phyloP scores from a whole-genome alignment of 2,888 invertebrate species.

The Catocala sponsa region DNA sequence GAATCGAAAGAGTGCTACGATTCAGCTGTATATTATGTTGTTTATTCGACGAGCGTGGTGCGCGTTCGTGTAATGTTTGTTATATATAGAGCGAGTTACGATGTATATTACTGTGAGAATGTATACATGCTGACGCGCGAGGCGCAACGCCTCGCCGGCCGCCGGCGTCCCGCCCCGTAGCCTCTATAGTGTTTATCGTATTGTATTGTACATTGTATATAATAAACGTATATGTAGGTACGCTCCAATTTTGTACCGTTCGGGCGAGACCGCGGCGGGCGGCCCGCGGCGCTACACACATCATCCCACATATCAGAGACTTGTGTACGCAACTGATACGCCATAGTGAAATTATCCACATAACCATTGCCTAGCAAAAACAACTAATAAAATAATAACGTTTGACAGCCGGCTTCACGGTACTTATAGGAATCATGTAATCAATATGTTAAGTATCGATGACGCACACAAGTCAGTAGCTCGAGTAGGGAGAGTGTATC shows the following conservation, averaged over 20 bases:
- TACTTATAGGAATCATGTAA: conserved; percentile 15
- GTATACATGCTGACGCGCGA: conserved; percentile 78
- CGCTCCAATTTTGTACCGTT: conserved; percentile 79
- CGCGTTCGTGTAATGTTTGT: conserved; percentile 81
- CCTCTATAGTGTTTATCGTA: conserved; percentile 78
- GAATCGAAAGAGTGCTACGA: conserved; percentile 84
- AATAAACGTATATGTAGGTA: conserved; percentile 82
- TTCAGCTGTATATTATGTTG: conserved; percentile 86
- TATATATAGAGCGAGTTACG: conserved; percentile 85
- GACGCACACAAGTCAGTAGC: conserved; percentile 81
- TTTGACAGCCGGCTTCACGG: conserved; percentile 10
- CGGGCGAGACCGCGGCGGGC: conserved; percentile 72
- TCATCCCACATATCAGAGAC: conserved; percentile 87
- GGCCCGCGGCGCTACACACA: conserved; percentile 81
- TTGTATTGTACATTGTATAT: conserved; percentile 87
- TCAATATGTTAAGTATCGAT: conserved; percentile 57
- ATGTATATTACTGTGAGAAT: conserved; percentile 87
- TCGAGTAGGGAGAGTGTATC: conserved; percentile 85
- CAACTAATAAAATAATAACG: conserved; percentile 25
- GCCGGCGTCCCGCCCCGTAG: conserved; percentile 76
- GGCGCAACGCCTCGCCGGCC: conserved; percentile 67
- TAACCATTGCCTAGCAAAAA: conserved; percentile 26
- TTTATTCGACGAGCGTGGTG: conserved; percentile 78
- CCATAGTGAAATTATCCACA: conserved; percentile 25
- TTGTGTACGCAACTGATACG: conserved; percentile 75